Evolutionary conservation across 2,113 vertebrate genomes (phyloP), one percentile per base, ranked within the genome.

Genomic region (Verasper variegatus): DNA sequence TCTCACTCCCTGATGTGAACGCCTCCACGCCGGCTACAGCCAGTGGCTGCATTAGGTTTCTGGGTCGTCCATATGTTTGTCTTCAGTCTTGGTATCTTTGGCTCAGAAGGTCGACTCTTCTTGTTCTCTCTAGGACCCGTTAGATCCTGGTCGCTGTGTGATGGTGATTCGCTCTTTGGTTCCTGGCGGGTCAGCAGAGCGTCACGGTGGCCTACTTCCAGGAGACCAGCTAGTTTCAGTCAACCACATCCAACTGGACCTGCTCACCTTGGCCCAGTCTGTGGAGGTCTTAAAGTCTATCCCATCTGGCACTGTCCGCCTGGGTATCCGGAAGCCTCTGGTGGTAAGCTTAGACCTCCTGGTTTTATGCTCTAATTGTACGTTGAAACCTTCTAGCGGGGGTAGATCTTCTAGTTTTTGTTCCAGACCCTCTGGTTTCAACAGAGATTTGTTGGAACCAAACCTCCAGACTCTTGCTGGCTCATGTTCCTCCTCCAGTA

Each of bases 111-210:
- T 21, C 18, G 52, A 54, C 23, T 27, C 3, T 2, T 57, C 13
- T 27, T 2, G 2, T 23, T 42, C 12, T 64, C 6, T 67, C 0
- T 88, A 99, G 98, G 97, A 99, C 84, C 98, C 97, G 4, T 66
- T 98, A 76, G 97, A 99, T 65, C 86, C 96, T 0, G 82, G 94
- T 3, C 92, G 94, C 45, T 96, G 96, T 31, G 97, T 97, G 89
- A 97, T 98, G 71, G 97, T 99, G 82, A 95, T 99, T 76, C 97
- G 97, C 8, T 98, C 97, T 2, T 86, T 99, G 93, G 96, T 98
- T 54, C 84, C 94, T 0, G 95, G 95, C 0, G 94, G 97, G 1
- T 94, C 96, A 1, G 97, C 97, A 0, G 96, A 98, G 76, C 89
- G 68, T 14, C 82, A 94, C 0, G 95, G 97, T 0, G 89, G 92